Base-by-base conservation (phyloP, 2,888 invertebrate species). In the Cylloceria caligata region DNA sequence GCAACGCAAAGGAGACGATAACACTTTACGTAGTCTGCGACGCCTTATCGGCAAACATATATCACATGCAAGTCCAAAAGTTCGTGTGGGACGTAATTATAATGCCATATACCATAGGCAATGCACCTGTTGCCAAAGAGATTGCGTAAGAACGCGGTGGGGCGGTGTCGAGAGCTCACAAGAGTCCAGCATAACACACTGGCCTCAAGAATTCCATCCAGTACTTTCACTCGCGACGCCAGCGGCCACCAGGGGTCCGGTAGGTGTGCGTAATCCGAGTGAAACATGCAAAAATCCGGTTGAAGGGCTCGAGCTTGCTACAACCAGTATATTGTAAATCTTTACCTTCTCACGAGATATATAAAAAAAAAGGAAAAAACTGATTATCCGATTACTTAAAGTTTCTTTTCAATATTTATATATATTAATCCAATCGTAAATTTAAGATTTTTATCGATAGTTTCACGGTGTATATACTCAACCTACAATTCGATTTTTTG, bases 221-320 rank as follows among this genome's bases (percentile, higher is more conserved):
- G 86, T 88, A 90, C 91, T 91, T 91, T 91, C 91, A 90, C 91
- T 91, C 87, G 74, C 62, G 69, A 74, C 69, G 76, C 68, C 77
- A 49, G 69, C 73, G 52, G 64, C 72, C 36, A 45, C 36, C 75
- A 42, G 47, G 67, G 13, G 52, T 62, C 62, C 69, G 64, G 30
- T 69, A 27, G 69, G 62, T 62, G 39, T 71, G 69, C 77, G 62
- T 77, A 71, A 64, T 77, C 30, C 42, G 62, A 64, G 77, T 62
- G 62, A 78, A 79, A 75, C 75, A 78, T 71, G 65, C 69, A 72
- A 55, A 69, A 71, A 68, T 42, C 24, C 24, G 45, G 24, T 69
- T 34, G 71, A 74, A 71, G 81, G 75, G 81, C 67, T 64, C 60
- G 13, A 19, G 36, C 27, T 60, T 3, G 34, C 57, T 49, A 27